Percentiles rank a stretch among this genome's conserved stretches.
Conservation (phyloP, 2,797 vertebrate genomes). For the Monodelphis domestica region DNA sequence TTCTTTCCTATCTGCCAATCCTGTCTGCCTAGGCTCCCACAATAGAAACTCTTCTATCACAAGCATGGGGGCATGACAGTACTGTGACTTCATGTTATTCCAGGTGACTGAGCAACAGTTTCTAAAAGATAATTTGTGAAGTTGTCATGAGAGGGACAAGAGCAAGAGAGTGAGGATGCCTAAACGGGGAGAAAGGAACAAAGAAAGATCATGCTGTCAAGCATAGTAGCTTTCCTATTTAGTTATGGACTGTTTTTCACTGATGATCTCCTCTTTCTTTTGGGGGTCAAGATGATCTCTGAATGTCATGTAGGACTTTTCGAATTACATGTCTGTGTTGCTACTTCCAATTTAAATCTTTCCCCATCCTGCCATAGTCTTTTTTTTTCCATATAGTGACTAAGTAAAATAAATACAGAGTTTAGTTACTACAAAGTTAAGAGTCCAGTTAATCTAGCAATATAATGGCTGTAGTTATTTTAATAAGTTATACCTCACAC, state of each 20-base stretch:
- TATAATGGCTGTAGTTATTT: background rate
- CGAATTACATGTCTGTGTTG: background rate
- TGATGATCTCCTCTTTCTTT: slow-evolving; percentile 13
- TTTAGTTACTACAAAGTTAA: slow-evolving; percentile 28
- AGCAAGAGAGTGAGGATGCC: background rate
- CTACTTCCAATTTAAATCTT: slow-evolving; percentile 9
- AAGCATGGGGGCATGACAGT: slow-evolving; percentile 6
- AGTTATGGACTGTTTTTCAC: background rate
- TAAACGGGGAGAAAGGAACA: slow-evolving; percentile 22
- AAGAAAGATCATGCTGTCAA: slow-evolving; percentile 1
- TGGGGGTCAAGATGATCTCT: slow-evolving; percentile 36
- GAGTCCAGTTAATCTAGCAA: slow-evolving; percentile 25
- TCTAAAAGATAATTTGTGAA: slow-evolving; percentile 46
- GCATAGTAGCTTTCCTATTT: background rate
- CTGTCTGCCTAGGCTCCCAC: background rate
- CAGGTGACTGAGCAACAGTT: slow-evolving; percentile 31
- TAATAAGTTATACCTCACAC: background rate
- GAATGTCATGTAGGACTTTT: slow-evolving; percentile 2
- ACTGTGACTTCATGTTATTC: slow-evolving; percentile 47
- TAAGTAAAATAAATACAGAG: slow-evolving; percentile 24
- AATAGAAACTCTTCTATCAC: background rate
- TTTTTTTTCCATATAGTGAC: background rate
- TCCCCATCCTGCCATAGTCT: background rate
- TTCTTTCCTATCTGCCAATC: background rate
- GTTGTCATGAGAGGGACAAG: slow-evolving; percentile 38